Evolutionary conservation across 2,113 vertebrate genomes (phyloP).

Genomic region (Corythornis madagascariensis): DNA sequence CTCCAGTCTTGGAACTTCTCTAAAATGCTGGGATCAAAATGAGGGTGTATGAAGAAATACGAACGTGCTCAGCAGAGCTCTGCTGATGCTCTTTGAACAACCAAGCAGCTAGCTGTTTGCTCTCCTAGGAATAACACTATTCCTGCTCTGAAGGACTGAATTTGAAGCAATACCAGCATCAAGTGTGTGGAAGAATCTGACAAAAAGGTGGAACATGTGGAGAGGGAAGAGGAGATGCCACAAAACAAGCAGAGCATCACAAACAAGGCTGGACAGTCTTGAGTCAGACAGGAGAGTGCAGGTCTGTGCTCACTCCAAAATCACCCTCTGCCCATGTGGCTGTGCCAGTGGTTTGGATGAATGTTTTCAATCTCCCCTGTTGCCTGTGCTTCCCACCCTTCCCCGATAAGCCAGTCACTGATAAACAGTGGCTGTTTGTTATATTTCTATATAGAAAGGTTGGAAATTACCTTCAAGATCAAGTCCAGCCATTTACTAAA

Average conservation of each 20-base stretch:
- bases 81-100: not conserved
- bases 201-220: fast-evolving
- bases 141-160: not conserved
- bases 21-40: not conserved
- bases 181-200: not conserved
- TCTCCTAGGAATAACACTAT: not conserved
- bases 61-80: not conserved
- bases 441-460: not conserved
- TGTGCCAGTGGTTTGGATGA: not conserved
- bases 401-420: not conserved
- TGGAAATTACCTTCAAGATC: too few relatives aligned
- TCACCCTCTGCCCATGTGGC: fast-evolving
- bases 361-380: not conserved
- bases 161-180: not conserved
- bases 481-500: too few relatives aligned
- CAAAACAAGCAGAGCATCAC: not conserved
- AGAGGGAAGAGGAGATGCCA: not conserved
- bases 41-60: not conserved
- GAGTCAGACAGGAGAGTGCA: not conserved
- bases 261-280: not conserved
- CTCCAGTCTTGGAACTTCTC: not conserved
- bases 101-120: not conserved
- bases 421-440: not conserved
- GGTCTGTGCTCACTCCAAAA: not conserved
- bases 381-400: not conserved